Percentiles rank a stretch among this genome's conserved stretches.
These are phyloP conservation scores for Poeciliopsis paucimaculata DNA, from an alignment of 2,797 vertebrate species.

Conservation along the genomic window DNA sequence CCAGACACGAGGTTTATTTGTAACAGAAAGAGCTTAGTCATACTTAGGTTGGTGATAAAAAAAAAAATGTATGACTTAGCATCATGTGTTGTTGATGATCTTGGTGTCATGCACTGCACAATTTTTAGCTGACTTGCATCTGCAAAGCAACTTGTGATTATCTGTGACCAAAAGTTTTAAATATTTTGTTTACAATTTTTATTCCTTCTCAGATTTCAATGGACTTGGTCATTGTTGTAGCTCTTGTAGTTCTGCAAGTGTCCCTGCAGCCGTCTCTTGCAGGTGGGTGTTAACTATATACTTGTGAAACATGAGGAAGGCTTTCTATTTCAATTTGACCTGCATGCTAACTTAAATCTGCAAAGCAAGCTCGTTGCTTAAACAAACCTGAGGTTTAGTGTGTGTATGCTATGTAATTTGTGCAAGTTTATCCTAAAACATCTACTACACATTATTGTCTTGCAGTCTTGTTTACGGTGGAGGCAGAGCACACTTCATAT, in stretches of 20 bases:
- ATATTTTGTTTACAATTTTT: constrained; percentile 4
- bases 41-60: not conserved
- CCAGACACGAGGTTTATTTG: not conserved
- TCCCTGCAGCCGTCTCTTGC: constrained; percentile 56
- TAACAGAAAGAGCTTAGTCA: constrained; percentile 2
- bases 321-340: not conserved
- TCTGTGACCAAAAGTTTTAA: not conserved
- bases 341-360: not conserved
- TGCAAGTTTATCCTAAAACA: not conserved
- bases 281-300: constrained; percentile 49
- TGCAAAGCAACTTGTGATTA: constrained; percentile 26
- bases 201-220: constrained; percentile 60
- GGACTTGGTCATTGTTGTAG: constrained; percentile 55
- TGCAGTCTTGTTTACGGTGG: constrained; percentile 86
- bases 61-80: not conserved
- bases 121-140: constrained; percentile 7
- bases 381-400: not conserved
- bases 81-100: constrained; percentile 6
- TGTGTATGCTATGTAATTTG: not conserved
- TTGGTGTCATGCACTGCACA: not conserved
- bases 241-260: constrained; percentile 60
- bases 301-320: not conserved
- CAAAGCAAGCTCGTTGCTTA: not conserved
- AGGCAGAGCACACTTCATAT: constrained; percentile 73
- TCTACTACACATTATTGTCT: constrained; percentile 3